Evolutionary conservation across 2,113 vertebrate genomes (phyloP).

Genomic region (Corydoras sp.): DNA sequence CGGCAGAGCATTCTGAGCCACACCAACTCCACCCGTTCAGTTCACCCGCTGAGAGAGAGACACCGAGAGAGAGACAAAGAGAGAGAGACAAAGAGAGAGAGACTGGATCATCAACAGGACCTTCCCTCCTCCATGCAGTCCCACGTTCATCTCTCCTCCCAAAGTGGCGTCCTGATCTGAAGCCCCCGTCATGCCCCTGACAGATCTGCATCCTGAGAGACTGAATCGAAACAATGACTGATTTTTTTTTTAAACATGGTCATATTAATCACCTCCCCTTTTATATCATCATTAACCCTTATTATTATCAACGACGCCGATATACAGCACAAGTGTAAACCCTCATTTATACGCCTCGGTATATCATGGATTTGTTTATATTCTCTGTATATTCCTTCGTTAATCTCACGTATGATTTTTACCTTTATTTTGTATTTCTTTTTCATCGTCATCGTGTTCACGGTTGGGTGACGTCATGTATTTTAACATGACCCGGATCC

Average conservation of each 20-base stretch:
- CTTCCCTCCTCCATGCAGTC: slow-evolving; percentile 46
- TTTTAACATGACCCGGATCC: slow-evolving; percentile 55
- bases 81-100: slow-evolving; percentile 40
- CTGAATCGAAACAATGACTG: slow-evolving; percentile 45
- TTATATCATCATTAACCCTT: slow-evolving; percentile 32
- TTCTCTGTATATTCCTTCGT: slow-evolving; percentile 37
- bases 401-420: slow-evolving; percentile 45
- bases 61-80: slow-evolving; percentile 17
- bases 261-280: slow-evolving; percentile 44
- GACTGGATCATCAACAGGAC: slow-evolving; percentile 43
- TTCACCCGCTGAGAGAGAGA: slow-evolving; percentile 53
- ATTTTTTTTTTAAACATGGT: slow-evolving; percentile 41
- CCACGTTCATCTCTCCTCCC: slow-evolving; percentile 35
- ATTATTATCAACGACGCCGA: slow-evolving; percentile 38
- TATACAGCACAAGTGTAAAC: slow-evolving; percentile 26
- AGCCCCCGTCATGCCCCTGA: slow-evolving; percentile 12
- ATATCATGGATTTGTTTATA: slow-evolving; percentile 29
- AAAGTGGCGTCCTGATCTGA: slow-evolving; percentile 44
- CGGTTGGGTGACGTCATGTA: slow-evolving; percentile 52
- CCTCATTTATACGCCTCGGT: slow-evolving; percentile 32
- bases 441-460: slow-evolving; percentile 30
- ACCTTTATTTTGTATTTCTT: slow-evolving; percentile 46
- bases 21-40: slow-evolving; percentile 72
- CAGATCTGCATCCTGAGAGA: slow-evolving; percentile 36
- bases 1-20: slow-evolving; percentile 72